These are phyloP conservation scores for Bombus sylvicola DNA, from an alignment of 1,140 invertebrate species.

Conservation along the genomic window DNA sequence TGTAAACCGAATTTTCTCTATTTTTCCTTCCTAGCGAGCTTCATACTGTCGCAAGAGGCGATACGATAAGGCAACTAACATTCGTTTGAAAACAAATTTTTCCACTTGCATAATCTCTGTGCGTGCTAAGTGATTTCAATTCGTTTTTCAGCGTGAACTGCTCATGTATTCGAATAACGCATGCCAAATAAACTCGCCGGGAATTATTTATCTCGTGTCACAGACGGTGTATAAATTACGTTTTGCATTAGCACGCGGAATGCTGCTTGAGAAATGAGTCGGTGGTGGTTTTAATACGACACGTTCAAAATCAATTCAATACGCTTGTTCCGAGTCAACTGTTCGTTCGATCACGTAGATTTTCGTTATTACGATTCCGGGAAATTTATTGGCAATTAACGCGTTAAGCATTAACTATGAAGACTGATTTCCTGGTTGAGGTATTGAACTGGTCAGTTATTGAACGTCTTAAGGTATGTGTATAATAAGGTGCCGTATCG, in stretches of 20 bases:
- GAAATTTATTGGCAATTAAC: neutral
- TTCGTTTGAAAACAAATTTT: neutral
- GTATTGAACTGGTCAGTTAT: neutral
- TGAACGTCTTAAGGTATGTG: neutral
- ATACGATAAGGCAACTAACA: conserved; percentile 1
- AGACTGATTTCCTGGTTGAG: neutral
- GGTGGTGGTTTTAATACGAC: neutral
- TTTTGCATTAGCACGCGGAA: neutral
- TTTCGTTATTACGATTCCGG: no score
- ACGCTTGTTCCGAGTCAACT: no score
- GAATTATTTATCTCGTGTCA: conserved; percentile 12
- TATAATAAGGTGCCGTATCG: neutral
- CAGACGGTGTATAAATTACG: conserved; percentile 31
- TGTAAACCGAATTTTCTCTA: neutral
- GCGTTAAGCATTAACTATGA: neutral
- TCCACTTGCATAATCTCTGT: neutral
- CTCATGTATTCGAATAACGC: conserved; percentile 3
- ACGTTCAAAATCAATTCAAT: neutral
- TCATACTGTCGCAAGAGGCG: conserved; percentile 5
- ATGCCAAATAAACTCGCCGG: conserved; percentile 13
- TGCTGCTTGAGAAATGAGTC: neutral
- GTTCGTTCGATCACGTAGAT: no score
- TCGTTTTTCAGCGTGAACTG: neutral
- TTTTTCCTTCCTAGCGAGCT: neutral
- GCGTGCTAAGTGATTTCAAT: conserved; percentile 10